Evolutionary conservation across 1,140 invertebrate genomes (phyloP).

Genomic region (Pomphorhynchus laevis): DNA sequence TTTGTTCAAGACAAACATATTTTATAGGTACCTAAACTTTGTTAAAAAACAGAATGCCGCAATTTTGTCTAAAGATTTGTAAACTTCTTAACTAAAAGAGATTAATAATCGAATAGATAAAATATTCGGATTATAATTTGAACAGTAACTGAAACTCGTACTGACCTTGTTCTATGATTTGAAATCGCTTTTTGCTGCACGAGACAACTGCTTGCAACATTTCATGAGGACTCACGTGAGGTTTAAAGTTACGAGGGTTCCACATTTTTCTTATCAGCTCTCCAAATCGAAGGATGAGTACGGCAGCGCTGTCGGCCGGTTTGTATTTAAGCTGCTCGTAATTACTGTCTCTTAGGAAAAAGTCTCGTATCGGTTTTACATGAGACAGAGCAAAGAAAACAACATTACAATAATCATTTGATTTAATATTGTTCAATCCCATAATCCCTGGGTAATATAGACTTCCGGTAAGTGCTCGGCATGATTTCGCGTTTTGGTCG

Average conservation of each 20-base stretch:
- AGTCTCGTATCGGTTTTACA: slow-evolving; percentile 60
- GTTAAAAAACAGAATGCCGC: too few species aligned
- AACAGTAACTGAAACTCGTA: neutral
- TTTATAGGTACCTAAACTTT: too few species aligned
- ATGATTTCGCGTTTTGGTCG: slow-evolving; percentile 45
- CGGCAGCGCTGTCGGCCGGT: slow-evolving; percentile 23
- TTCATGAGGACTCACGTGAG: slow-evolving; percentile 94
- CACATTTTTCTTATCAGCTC: slow-evolving; percentile 83
- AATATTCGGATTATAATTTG: neutral
- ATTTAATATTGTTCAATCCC: slow-evolving; percentile 93
- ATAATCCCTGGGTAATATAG: slow-evolving; percentile 60
- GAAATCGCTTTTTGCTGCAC: slow-evolving; percentile 84
- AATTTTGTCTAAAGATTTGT: too few species aligned
- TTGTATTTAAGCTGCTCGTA: slow-evolving; percentile 6
- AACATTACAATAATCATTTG: slow-evolving; percentile 86
- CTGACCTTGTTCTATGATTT: slow-evolving; percentile 75
- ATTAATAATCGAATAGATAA: too few species aligned
- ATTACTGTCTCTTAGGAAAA: slow-evolving; percentile 48
- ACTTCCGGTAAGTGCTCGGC: slow-evolving; percentile 70
- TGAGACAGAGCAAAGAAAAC: slow-evolving; percentile 43
- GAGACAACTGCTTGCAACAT: slow-evolving; percentile 95
- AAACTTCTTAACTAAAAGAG: too few species aligned
- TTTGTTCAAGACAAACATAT: too few species aligned
- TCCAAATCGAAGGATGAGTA: slow-evolving; percentile 76
- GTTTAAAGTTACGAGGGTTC: slow-evolving; percentile 95